Base-by-base conservation (phyloP, 2,888 invertebrate genomes). In the Mimachlamys varia region DNA sequence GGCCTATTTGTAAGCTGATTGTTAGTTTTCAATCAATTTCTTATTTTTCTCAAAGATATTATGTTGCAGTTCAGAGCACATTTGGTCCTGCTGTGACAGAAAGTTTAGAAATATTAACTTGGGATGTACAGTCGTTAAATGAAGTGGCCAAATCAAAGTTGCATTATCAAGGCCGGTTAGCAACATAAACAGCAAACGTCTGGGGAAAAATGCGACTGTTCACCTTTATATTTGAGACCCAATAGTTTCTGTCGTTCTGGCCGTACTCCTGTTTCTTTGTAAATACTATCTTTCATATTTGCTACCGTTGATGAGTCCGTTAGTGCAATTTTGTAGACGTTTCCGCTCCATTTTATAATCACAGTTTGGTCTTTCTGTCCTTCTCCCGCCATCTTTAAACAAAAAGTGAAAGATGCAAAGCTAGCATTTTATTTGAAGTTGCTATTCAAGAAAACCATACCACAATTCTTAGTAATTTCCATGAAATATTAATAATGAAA, bases 211-310 rank as follows among this genome's bases (percentile, higher is more conserved):
- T 62, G 15, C 37, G 19, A 2, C 22, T 49, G 22, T 50, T 62
- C 97, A 98, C 99, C 99, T 98, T 99, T 98, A 96, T 98, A 97
- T 97, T 99, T 99, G 89, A 99, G 97, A 97, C 99, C 99, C 88
- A 99, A 97, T 88, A 99, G 97, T 97, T 99, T 99, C 96, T 99
- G 99, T 92, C 99, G 97, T 95, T 98, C 98, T n/a, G 99, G 98
- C 91, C 98, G 97, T 44, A 99, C 99, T 92, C 98, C 98, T 88
- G 99, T 99, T 96, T 98, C 98, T 96, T 98, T 98, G 96, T 98
- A 98, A 94, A 99, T 98, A 91, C 98, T 98, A 95, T 98, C 97
- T 97, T 99, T 99, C 93, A 99, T 97, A 97, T 98, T 98, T 33
- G 97, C 96, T 0, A 99, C 98, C 2, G 98, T 98, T 95, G 98